Evolutionary conservation across 2,888 invertebrate genomes (phyloP), one percentile per base, ranked within the genome.

Genomic region (Aplocera efformata): DNA sequence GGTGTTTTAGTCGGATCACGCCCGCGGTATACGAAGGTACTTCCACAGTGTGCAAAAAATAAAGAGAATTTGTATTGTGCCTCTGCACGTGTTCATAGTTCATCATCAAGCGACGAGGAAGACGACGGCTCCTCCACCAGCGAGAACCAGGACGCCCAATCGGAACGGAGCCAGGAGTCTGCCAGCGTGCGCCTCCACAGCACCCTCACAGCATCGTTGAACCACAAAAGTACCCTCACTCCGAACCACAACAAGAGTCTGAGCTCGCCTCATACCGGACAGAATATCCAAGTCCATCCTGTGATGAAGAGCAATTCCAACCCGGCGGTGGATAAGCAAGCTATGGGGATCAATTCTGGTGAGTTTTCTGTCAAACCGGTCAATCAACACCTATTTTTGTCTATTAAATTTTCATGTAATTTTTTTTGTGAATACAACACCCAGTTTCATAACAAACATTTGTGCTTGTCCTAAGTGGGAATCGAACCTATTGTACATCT

Each of bases 41-140:
- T n/a, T n/a, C n/a, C n/a, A n/a, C n/a, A n/a, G n/a, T n/a, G n/a
- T n/a, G n/a, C n/a, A n/a, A n/a, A n/a, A n/a, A n/a, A n/a, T n/a
- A n/a, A n/a, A n/a, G n/a, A n/a, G n/a, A n/a, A n/a, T n/a, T n/a
- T n/a, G n/a, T n/a, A n/a, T n/a, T n/a, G n/a, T n/a, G n/a, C n/a
- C n/a, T n/a, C n/a, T n/a, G n/a, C n/a, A n/a, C 1, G 9, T 21
- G 46, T 90, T 58, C 91, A n/a, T n/a, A 94, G 82, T 83, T 95
- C 79, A 71, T 93, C 94, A 39, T 93, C 93, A 39, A 93, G 93
- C 60, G 93, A 93, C 29, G 92, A 92, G 42, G 91, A 90, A 35
- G 91, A 91, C 53, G 89, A 89, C 36, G 90, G 89, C 1, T 86
- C 88, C 0, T 84, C 85, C 1, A 76, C 79, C 11, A 88, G 86